phyloP scores from a whole-genome alignment of 2,797 vertebrate genomes.

The Toxotes lorentzi region DNA sequence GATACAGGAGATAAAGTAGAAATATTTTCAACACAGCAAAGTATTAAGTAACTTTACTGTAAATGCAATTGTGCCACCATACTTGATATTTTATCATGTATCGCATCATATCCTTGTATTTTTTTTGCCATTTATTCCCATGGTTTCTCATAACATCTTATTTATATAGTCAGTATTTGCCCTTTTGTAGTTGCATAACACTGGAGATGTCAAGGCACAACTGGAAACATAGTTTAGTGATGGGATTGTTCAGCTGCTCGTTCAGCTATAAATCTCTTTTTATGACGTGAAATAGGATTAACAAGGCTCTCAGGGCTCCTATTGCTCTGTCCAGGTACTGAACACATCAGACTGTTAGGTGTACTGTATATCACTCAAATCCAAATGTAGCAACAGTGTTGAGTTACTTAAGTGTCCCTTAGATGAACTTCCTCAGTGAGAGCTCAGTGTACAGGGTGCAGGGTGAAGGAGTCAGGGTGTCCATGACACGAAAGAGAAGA shows the following conservation, averaged over 20 bases:
- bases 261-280: slow-evolving; percentile 62
- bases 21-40: no score
- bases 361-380: slow-evolving; percentile 42
- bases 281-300: slow-evolving; percentile 60
- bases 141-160: neutral
- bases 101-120: no score
- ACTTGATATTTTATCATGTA: no score
- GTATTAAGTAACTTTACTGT: no score
- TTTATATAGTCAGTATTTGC: neutral
- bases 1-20: no score
- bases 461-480: slow-evolving; percentile 58
- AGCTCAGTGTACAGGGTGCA: slow-evolving; percentile 31
- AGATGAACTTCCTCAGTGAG: slow-evolving; percentile 61
- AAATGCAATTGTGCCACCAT: no score
- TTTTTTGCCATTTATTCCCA: neutral
- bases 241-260: slow-evolving; percentile 61
- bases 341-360: slow-evolving; percentile 49
- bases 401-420: slow-evolving; percentile 62
- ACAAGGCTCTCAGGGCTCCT: slow-evolving; percentile 49
- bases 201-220: slow-evolving; percentile 31
- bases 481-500: slow-evolving; percentile 68
- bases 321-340: slow-evolving; percentile 63
- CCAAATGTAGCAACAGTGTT: slow-evolving; percentile 76
- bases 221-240: slow-evolving; percentile 46
- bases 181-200: neutral